Conservation (phyloP, 2,797 vertebrate species). For the Champsocephalus gunnari region DNA sequence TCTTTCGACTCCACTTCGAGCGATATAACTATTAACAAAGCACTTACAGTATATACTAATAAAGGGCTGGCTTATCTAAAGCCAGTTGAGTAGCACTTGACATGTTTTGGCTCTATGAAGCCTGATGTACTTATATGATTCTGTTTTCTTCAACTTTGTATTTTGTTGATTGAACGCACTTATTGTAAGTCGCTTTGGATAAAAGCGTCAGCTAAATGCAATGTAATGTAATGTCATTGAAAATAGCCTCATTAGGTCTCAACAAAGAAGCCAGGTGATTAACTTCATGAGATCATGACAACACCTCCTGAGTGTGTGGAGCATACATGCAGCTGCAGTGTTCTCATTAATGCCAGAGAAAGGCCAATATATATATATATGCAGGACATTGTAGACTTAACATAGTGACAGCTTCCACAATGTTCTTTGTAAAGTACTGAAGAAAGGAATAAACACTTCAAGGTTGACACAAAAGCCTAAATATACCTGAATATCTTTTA, state of each 20-base stretch:
- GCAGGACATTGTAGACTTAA: conserved; percentile 1
- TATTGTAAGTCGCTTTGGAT: no score
- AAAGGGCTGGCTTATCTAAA: no score
- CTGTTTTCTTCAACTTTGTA: no score
- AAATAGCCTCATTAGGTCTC: background rate
- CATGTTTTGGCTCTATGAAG: no score
- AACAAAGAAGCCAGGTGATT: background rate
- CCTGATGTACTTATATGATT: no score
- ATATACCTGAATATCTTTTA: background rate
- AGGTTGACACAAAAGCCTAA: background rate
- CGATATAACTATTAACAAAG: no score
- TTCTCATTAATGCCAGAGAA: background rate
- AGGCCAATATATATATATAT: background rate
- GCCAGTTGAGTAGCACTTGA: no score
- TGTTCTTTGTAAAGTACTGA: background rate
- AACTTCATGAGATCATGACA: background rate
- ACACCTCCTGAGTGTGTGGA: background rate
- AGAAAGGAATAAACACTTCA: background rate
- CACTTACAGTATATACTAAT: no score
- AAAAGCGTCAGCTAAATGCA: no score
- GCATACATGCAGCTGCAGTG: conserved; percentile 1
- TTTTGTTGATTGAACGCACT: no score
- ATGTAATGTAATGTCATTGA: background rate
- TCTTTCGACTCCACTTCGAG: no score
- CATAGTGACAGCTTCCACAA: conserved; percentile 1